Percentiles rank a stretch among this genome's conserved stretches.
Conservation (phyloP, 2,888 invertebrate genomes). For the Podotricha telesiphe region DNA sequence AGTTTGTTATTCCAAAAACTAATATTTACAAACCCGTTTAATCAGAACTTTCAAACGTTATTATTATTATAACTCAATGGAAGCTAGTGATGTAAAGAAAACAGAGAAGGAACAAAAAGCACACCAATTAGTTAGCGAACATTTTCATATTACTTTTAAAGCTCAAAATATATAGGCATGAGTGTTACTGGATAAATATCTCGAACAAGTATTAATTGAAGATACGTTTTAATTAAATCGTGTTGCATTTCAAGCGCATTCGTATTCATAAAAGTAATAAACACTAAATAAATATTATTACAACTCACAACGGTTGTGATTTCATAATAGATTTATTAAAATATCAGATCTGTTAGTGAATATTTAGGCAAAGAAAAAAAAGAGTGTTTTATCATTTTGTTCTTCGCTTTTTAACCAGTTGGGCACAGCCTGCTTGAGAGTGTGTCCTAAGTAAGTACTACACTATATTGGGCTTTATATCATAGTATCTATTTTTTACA, state of each 20-base stretch:
- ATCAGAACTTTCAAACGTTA: neutral
- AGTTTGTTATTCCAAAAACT: neutral
- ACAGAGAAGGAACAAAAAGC: slow-evolving; percentile 3
- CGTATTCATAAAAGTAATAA: slow-evolving; percentile 4
- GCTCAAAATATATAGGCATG: neutral
- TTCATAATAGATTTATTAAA: neutral
- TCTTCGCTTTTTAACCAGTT: too few species aligned
- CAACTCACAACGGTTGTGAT: neutral
- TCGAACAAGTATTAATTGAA: slow-evolving; percentile 19
- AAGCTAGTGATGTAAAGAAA: neutral
- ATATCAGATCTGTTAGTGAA: neutral
- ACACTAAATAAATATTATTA: slow-evolving; percentile 8
- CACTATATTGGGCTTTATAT: too few species aligned
- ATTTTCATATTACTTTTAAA: slow-evolving; percentile 11
- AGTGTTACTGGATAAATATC: slow-evolving; percentile 18
- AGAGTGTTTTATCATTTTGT: too few species aligned
- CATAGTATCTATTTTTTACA: too few species aligned
- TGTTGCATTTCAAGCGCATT: neutral
- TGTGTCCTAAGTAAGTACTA: too few species aligned
- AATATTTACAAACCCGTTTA: neutral
- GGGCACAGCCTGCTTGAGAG: too few species aligned
- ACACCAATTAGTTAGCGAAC: neutral
- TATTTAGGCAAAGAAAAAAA: too few species aligned
- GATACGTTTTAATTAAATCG: slow-evolving; percentile 25
- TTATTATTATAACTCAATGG: neutral